Evolutionary conservation across 1,140 invertebrate species (phyloP), one percentile per base, ranked within the genome.

Genomic region (Asbolus verrucosus): DNA sequence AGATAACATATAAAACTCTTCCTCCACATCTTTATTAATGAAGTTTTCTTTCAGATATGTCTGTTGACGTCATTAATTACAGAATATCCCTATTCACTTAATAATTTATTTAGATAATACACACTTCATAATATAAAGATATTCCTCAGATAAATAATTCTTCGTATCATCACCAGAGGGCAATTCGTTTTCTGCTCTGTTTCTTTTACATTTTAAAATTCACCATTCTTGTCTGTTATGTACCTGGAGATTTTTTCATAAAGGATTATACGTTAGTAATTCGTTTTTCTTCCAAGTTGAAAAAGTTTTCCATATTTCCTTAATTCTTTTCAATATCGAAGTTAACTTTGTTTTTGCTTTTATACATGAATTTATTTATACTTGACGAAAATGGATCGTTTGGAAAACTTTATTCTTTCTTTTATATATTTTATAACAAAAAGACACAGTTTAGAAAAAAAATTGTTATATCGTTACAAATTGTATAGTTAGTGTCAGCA

Each of bases 21-120:
- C 66, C 59, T 13, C 16, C 21, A 62, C 59, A 62, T 69, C 67
- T 67, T 67, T 67, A 69, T 69, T 62, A 69, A 41, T 50, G 21
- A 60, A 68, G 6, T 67, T 66, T 59, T 31, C 50, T 50, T 27
- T 36, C 46, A 59, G 27, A 59, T 30, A 59, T 6, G 27, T 6
- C 50, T 59, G 14, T 21, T 59, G 50, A 59, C 50, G 50, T 59
- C 50, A 21, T 59, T 59, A 46, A 11, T 46, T 46, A 46, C 15
- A 9, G 24, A 59, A 59, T 19, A 16, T 14, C 4, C 9, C 27
- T 30, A 4, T 30, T 30, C 27, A 30, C 27, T 30, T n/a, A n/a
- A n/a, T 27, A 3, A 27, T 27, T 8, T 27, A 27, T 27, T 27
- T 27, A 27, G 24, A 27, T 27, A 27, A 27, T 8, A 27, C 33